A percentile compares a stretch with the other conserved stretches of the same genome.
Conservation (phyloP, 2,113 vertebrate genomes). For the Excalfactoria chinensis region DNA sequence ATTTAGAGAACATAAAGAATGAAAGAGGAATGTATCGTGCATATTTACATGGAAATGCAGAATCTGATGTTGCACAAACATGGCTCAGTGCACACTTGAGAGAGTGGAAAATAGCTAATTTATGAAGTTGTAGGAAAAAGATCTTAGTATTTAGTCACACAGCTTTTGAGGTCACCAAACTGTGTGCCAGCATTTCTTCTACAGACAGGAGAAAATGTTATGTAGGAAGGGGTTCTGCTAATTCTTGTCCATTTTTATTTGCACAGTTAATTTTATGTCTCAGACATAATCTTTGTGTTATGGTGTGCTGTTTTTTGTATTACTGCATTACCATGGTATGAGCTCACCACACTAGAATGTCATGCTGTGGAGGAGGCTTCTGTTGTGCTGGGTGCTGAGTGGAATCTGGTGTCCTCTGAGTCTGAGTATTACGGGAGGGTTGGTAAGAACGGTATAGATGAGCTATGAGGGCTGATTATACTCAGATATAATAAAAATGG, state of each 20-base stretch:
- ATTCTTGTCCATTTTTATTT: not conserved
- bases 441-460: not conserved
- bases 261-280: not conserved
- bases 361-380: not conserved
- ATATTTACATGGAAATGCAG: constrained; percentile 27
- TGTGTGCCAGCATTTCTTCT: not conserved
- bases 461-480: not conserved
- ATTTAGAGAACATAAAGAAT: constrained; percentile 47
- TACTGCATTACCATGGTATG: not conserved
- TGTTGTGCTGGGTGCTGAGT: not conserved
- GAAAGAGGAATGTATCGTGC: constrained; percentile 40
- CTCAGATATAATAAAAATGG: not conserved
- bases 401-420: not conserved
- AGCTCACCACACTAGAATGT: not conserved
- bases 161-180: not conserved
- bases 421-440: not conserved
- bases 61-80: not conserved
- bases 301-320: not conserved
- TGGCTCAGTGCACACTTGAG: not conserved
- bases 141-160: not conserved
- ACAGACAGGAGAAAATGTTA: not conserved
- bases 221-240: not conserved
- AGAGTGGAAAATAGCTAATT: constrained; percentile 13
- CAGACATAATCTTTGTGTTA: not conserved
- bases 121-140: not conserved